Percentiles rank a stretch among this genome's conserved stretches.
These are phyloP conservation scores for Gallinago undulata DNA, from an alignment of 2,113 vertebrate genomes.

Conservation along the genomic window DNA sequence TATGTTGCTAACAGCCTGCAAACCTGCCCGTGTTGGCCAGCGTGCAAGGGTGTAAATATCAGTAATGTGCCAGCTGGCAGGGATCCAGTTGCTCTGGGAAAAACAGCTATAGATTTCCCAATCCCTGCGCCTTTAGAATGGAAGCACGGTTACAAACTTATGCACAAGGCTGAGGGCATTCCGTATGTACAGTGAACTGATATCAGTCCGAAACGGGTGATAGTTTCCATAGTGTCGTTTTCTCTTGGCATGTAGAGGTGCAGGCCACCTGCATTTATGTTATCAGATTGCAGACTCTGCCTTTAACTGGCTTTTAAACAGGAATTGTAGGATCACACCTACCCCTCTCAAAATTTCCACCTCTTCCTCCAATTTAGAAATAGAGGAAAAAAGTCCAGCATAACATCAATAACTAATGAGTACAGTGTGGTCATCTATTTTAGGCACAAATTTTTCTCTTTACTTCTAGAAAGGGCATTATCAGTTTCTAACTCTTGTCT, in stretches of 20 bases:
- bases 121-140: background rate
- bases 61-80: background rate
- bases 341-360: background rate
- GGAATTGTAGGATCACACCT: background rate
- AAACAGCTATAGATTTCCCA: background rate
- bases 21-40: background rate
- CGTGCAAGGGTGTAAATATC: background rate
- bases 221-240: background rate
- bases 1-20: background rate
- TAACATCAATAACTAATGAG: constrained; percentile 18
- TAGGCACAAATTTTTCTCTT: background rate
- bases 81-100: background rate
- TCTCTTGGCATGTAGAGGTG: background rate
- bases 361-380: background rate
- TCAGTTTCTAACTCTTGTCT: background rate
- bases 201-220: background rate
- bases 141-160: background rate
- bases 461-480: background rate
- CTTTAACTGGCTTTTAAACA: background rate
- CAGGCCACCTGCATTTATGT: background rate
- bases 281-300: background rate
- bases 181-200: background rate
- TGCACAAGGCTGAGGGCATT: background rate
- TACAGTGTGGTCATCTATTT: constrained; percentile 1
- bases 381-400: background rate